Evolutionary conservation across 1,140 invertebrate species (phyloP).

Genomic region (Semibalanus balanoides): DNA sequence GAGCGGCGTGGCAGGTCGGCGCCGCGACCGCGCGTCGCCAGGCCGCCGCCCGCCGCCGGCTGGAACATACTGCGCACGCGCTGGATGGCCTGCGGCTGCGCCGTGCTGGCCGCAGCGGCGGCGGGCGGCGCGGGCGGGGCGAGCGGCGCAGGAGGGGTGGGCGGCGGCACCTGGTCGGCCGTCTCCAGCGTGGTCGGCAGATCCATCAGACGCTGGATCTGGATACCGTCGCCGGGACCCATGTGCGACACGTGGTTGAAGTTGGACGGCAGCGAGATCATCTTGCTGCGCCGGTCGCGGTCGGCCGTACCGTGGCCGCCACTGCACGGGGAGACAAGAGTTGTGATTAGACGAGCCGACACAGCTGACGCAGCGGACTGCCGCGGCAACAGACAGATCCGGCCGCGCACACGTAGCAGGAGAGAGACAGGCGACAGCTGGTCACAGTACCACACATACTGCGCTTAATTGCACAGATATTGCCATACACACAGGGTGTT

Average conservation of each 20-base stretch:
- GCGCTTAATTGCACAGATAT: too few relatives aligned
- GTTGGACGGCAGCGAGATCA: slow-evolving; percentile 95
- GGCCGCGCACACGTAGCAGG: too few relatives aligned
- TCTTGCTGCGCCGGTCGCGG: slow-evolving; percentile 69
- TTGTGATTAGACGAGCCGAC: too few relatives aligned
- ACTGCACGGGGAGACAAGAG: not conserved
- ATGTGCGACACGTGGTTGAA: slow-evolving; percentile 98
- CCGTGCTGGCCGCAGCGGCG: not conserved
- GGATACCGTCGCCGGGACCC: slow-evolving; percentile 90
- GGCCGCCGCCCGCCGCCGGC: slow-evolving; percentile 22
- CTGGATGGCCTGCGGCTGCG: slow-evolving; percentile 21
- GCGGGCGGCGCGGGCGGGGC: not conserved
- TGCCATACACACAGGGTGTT: too few relatives aligned
- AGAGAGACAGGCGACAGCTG: too few relatives aligned
- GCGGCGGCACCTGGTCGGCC: slow-evolving; percentile 40
- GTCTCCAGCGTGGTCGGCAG: slow-evolving; percentile 72
- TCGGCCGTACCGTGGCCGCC: not conserved
- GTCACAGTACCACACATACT: too few relatives aligned
- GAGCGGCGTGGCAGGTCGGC: slow-evolving; percentile 24
- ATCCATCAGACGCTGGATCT: slow-evolving; percentile 82
- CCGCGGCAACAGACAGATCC: too few relatives aligned
- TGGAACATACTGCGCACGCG: slow-evolving; percentile 32
- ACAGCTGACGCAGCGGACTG: too few relatives aligned
- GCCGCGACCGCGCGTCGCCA: slow-evolving; percentile 20
- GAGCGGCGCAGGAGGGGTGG: not conserved